phyloP scores from a whole-genome alignment of 2,888 invertebrate genomes.

The Azorinus chamasolen region DNA sequence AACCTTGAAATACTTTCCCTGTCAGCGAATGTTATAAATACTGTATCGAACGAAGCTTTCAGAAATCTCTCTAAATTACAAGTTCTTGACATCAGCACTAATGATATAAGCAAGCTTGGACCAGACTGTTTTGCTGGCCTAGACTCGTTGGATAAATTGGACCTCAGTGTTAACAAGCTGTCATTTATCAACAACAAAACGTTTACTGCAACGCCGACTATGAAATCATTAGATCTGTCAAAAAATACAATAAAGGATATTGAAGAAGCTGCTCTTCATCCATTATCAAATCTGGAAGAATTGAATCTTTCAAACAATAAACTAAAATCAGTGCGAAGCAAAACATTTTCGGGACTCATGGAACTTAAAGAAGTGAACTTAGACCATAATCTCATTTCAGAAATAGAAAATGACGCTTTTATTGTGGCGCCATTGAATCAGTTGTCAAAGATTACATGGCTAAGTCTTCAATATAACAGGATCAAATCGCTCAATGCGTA shows the following conservation, averaged over 20 bases:
- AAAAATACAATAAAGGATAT: conserved; percentile 68
- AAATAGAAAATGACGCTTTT: conserved; percentile 73
- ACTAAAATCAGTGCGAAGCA: conserved; percentile 63
- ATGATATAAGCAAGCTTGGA: conserved; percentile 70
- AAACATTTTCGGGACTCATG: conserved; percentile 69
- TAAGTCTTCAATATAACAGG: conserved; percentile 73
- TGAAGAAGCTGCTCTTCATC: conserved; percentile 58
- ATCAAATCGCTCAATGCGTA: conserved; percentile 61
- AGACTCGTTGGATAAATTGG: conserved; percentile 63
- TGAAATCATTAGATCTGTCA: conserved; percentile 65
- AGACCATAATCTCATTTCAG: conserved; percentile 71
- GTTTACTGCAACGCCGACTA: conserved; percentile 50
- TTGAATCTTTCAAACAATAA: conserved; percentile 74
- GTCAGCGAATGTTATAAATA: conserved; percentile 67
- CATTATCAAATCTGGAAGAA: conserved; percentile 53
- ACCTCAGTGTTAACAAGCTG: conserved; percentile 69
- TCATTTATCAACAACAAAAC: conserved; percentile 63
- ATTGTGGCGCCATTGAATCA: conserved; percentile 66
- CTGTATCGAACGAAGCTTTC: conserved; percentile 86
- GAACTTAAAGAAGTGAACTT: conserved; percentile 72
- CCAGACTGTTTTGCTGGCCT: conserved; percentile 65
- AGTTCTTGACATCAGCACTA: conserved; percentile 71
- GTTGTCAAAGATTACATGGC: conserved; percentile 73
- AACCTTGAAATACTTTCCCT: conserved; percentile 65
- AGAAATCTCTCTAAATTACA: conserved; percentile 87